Percentiles rank a stretch among this genome's conserved stretches.
Evolutionary conservation across 2,113 vertebrate species (phyloP).

Genomic region (Tetrao urogallus): DNA sequence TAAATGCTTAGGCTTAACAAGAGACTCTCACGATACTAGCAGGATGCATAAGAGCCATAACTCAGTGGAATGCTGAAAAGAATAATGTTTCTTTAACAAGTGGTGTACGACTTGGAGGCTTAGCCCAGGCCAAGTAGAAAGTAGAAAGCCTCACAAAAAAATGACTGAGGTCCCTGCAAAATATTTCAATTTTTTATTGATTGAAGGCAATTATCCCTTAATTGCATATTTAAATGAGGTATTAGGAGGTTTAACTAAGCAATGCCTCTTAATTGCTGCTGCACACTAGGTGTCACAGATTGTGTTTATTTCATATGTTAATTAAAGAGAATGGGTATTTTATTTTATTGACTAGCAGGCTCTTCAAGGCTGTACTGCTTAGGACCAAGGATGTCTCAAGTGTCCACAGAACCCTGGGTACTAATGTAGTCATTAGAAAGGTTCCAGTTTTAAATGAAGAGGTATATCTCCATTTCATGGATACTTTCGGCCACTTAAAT

Average conservation of each 20-base stretch:
- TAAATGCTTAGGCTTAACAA: slow-evolving; percentile 38
- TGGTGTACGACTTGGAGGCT: slow-evolving; percentile 39
- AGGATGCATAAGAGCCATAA: slow-evolving; percentile 59
- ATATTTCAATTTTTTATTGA: slow-evolving; percentile 91
- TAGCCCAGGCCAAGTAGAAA: slow-evolving; percentile 62
- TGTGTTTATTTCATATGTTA: slow-evolving; percentile 92
- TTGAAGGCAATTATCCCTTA: slow-evolving; percentile 92
- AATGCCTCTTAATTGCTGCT: slow-evolving; percentile 90
- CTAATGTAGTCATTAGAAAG: slow-evolving; percentile 78
- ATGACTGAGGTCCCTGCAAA: slow-evolving; percentile 82
- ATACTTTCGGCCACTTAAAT: slow-evolving; percentile 60
- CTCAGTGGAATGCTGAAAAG: slow-evolving; percentile 38
- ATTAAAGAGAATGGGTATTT: slow-evolving; percentile 89
- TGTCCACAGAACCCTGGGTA: slow-evolving; percentile 71
- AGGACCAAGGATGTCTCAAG: slow-evolving; percentile 78
- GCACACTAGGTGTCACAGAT: slow-evolving; percentile 89
- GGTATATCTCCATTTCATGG: slow-evolving; percentile 50
- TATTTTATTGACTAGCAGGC: slow-evolving; percentile 82
- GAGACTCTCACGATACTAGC: slow-evolving; percentile 40
- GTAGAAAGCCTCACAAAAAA: slow-evolving; percentile 76
- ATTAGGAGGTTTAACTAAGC: slow-evolving; percentile 91
- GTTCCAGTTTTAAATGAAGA: slow-evolving; percentile 77
- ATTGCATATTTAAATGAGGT: slow-evolving; percentile 93
- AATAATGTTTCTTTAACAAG: slow-evolving; percentile 72
- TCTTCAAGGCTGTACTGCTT: slow-evolving; percentile 79